Conservation (phyloP, 2,888 invertebrate species). For the Vesta saturnalis region DNA sequence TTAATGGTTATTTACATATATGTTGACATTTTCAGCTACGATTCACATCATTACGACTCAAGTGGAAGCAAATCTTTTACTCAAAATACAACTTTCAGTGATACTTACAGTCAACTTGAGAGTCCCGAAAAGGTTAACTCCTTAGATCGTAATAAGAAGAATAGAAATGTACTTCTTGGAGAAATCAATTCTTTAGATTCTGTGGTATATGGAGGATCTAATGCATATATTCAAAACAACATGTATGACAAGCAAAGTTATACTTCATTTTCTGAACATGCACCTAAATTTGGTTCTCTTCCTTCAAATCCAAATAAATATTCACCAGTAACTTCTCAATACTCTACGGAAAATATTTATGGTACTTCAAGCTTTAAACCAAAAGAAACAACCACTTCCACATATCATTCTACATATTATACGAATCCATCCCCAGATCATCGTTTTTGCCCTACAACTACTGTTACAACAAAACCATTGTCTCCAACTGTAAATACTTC, state of each 20-base stretch:
- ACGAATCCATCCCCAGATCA: constrained; percentile 31
- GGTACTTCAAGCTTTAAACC: constrained; percentile 33
- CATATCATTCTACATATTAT: constrained; percentile 21
- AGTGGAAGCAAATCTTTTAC: constrained; percentile 38
- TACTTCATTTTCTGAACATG: constrained; percentile 46
- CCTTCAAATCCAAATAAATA: constrained; percentile 21
- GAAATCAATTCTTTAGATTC: constrained; percentile 56
- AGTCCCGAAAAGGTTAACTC: constrained; percentile 61
- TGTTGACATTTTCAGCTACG: constrained; percentile 37
- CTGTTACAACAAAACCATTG: constrained; percentile 44
- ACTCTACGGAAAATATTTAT: constrained; percentile 5
- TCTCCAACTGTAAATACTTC: constrained; percentile 26
- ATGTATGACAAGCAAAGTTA: constrained; percentile 43
- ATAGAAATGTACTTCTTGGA: constrained; percentile 50
- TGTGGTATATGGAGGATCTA: constrained; percentile 54
- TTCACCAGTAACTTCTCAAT: constrained; percentile 8
- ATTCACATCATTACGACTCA: constrained; percentile 43
- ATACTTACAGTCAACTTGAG: constrained; percentile 58
- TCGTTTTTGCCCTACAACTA: constrained; percentile 38
- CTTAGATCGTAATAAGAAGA: constrained; percentile 56
- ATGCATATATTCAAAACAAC: constrained; percentile 52
- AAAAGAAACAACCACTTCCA: constrained; percentile 22
- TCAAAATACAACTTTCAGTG: constrained; percentile 50
- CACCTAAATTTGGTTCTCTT: constrained; percentile 45
- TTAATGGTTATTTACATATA: neutral